Evolutionary conservation across 1,140 invertebrate species (phyloP), one percentile per base, ranked within the genome.

Genomic region (Drosophila bifasciata): DNA sequence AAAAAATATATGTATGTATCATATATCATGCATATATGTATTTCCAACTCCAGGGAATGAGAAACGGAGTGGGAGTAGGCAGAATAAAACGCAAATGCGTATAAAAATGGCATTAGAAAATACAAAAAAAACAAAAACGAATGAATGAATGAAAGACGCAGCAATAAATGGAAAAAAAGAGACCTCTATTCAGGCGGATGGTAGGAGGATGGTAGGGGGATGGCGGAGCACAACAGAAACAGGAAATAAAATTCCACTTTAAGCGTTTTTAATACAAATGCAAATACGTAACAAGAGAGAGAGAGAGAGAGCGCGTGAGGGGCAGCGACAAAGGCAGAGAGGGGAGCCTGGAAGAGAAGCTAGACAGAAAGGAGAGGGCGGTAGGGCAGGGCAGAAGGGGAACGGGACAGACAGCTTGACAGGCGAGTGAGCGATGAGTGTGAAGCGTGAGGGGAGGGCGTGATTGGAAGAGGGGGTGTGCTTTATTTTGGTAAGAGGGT

Each of bases 231-330:
- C 9, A 36, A 13, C 32, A 66, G 81, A 81, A 86, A 88, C 77
- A 81, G 77, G 81, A 86, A 86, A 88, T 88, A 86, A 86, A 86
- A 86, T 81, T 86, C 73, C 78, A 88, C 81, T 86, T 86, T 81
- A 86, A 86, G 77, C 83, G 74, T 71, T 86, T 86, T 81, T 79
- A 86, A 88, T 86, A 88, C 81, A 86, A 85, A 86, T 85, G 77
- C 77, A 88, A 85, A 85, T 85, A 77, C 66, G 62, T 36, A 48
- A 36, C 49, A 32, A 53, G 25, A 59, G 5, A n/a, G 11, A 19
- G 21, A 40, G 13, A 58, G 21, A 41, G 17, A 40, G 49, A 41
- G n/a, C n/a, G n/a, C n/a, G n/a, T n/a, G 55, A 23, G 57, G 39
- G 3, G 9, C 3, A 32, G 32, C 1, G 4, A 32, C 9, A 3